Evolutionary conservation across 1,140 invertebrate genomes (phyloP), one percentile per base, ranked within the genome.

Genomic region (Drosophila jambulina): DNA sequence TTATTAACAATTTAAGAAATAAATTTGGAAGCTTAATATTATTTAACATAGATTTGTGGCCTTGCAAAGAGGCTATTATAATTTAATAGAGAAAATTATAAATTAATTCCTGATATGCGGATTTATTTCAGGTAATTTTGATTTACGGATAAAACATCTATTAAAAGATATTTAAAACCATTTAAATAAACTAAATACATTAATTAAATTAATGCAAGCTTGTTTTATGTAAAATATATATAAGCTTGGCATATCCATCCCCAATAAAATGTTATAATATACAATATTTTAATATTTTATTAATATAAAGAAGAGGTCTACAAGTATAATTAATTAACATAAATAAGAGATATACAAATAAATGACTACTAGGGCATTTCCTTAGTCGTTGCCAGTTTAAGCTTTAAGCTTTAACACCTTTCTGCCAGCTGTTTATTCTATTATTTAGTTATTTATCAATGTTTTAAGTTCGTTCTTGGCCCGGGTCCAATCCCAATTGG

Each of bases 361-460:
- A 32, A 4, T 9, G 7, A 13, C 4, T 25, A 1, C 4, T 29
- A 40, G 54, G 15, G 38, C 27, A 43, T 27, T 34, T 9, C 1
- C 15, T 19, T 2, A 10, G 23, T 46, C 27, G 10, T 17, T 32
- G 10, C 1, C 25, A 12, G 8, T 48, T n/a, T 27, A 9, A 32
- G 21, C 69, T 83, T 69, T 62, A 80, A 64, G 65, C 58, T 65
- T 83, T 87, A 58, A 59, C 80, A 88, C 84, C 80, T 83, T 51
- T 51, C 72, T 61, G 72, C 45, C 36, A 80, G 84, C 64, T 74
- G 77, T 59, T 88, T 88, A 83, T 87, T 83, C 74, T 87, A 88
- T 87, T 87, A 88, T 88, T 78, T 80, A 87, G 84, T 84, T 88
- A 78, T 88, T 88, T 88, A 87, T 87, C 84, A 87, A 88, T 80